phyloP scores from a whole-genome alignment of 2,888 invertebrate species.

The Podotricha telesiphe region DNA sequence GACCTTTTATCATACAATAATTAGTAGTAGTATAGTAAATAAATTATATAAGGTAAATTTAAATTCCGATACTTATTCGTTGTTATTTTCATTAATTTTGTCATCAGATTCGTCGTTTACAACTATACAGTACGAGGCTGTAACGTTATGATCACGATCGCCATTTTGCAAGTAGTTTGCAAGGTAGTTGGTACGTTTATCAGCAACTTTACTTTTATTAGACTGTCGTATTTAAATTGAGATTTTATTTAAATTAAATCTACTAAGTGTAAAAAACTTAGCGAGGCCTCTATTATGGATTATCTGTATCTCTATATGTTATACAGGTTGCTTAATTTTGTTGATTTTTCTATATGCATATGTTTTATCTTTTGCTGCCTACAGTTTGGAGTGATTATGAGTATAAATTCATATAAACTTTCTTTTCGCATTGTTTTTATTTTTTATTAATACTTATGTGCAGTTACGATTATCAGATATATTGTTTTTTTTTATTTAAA shows the following conservation, averaged over 20 bases:
- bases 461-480: no score
- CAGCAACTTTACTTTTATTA: slow-evolving; percentile 19
- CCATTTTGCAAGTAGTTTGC: slow-evolving; percentile 34
- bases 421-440: no score
- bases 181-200: slow-evolving; percentile 26
- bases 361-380: not conserved
- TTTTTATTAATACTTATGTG: no score
- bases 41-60: no score
- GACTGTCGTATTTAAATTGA: slow-evolving; percentile 9
- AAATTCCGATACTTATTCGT: no score
- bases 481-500: no score
- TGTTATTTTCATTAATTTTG: not conserved
- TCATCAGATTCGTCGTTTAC: not conserved
- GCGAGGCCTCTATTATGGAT: slow-evolving; percentile 6
- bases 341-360: not conserved
- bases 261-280: slow-evolving; percentile 8
- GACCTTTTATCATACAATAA: no score
- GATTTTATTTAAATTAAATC: slow-evolving; percentile 22
- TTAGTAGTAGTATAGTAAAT: no score
- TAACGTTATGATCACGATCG: not conserved
- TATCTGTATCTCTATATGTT: not conserved
- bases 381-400: no score
- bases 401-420: no score
- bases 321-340: not conserved
- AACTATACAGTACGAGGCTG: not conserved